phyloP scores from a whole-genome alignment of 2,113 vertebrate species.

The Corythornis madagascariensis region DNA sequence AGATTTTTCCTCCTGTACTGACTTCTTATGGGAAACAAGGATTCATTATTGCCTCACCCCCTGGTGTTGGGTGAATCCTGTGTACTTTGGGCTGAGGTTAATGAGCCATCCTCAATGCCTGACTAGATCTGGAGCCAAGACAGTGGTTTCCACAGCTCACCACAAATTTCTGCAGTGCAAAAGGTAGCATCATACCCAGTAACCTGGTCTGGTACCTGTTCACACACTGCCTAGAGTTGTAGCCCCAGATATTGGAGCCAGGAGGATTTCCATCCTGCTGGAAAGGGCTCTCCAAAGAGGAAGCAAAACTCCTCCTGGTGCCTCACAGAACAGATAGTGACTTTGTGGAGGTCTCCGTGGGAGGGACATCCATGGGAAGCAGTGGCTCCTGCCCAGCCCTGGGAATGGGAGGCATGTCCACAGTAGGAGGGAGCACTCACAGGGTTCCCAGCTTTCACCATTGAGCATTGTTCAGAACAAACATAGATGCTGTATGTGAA shows the following conservation, averaged over 20 bases:
- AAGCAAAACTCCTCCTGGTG: not conserved
- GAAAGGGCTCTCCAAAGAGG: not conserved
- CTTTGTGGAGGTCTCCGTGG: constrained; percentile 16
- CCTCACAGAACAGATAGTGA: not conserved
- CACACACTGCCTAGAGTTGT: not conserved
- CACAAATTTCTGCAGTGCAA: not conserved
- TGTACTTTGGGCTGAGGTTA: not conserved
- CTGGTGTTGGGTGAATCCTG: not conserved
- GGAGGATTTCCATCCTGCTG: not conserved
- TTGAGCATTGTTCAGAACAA: not conserved
- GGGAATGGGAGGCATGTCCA: constrained; percentile 61
- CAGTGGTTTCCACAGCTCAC: not conserved
- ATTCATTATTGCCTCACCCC: not conserved
- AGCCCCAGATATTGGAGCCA: not conserved
- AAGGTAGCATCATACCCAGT: not conserved
- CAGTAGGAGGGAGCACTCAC: constrained; percentile 55
- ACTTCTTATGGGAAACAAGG: not conserved
- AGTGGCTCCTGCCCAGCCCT: not conserved
- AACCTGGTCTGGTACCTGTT: not conserved
- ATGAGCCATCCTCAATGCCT: not conserved
- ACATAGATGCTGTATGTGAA: not conserved
- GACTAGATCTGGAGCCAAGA: not conserved
- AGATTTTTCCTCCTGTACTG: not conserved
- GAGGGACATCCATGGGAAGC: constrained; percentile 29
- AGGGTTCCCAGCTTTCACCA: not conserved